These are phyloP conservation scores for Tragelaphus eurycerus DNA, from an alignment of 2,797 vertebrate genomes.

Conservation along the genomic window DNA sequence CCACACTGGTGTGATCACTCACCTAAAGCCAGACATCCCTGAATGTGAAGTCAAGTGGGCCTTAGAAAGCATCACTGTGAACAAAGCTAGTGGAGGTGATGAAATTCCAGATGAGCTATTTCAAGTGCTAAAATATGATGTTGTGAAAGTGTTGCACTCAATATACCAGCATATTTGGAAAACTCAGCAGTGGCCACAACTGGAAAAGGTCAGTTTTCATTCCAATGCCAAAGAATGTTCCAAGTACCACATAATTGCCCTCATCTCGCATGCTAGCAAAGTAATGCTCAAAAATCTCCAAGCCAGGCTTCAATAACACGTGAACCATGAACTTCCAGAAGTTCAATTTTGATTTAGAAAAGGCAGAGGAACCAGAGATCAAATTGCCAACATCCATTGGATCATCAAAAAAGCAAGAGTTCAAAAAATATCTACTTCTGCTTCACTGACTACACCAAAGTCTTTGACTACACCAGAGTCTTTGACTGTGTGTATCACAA, in stretches of 20 bases:
- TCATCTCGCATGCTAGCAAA: not conserved
- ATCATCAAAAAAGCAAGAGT: not conserved
- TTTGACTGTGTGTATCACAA: not conserved
- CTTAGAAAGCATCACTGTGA: not conserved
- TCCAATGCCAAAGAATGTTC: not conserved
- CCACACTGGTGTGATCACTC: not conserved
- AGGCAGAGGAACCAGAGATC: not conserved
- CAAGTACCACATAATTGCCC: not conserved
- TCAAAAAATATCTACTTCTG: not conserved
- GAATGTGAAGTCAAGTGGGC: not conserved
- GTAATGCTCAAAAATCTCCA: not conserved
- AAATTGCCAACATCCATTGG: not conserved
- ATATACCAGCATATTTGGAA: not conserved
- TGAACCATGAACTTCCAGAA: not conserved
- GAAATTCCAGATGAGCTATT: not conserved
- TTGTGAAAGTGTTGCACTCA: not conserved
- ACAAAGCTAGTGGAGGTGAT: not conserved
- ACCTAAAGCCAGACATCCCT: not conserved
- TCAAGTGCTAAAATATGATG: not conserved
- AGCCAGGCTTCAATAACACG: rapidly evolving
- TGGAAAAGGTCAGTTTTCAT: not conserved
- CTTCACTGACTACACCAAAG: not conserved
- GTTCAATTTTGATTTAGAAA: not conserved
- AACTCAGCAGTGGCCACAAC: not conserved
- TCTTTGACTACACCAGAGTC: not conserved